These are phyloP conservation scores for Sialia sialis DNA, from an alignment of 2,113 vertebrate species.

Conservation along the genomic window DNA sequence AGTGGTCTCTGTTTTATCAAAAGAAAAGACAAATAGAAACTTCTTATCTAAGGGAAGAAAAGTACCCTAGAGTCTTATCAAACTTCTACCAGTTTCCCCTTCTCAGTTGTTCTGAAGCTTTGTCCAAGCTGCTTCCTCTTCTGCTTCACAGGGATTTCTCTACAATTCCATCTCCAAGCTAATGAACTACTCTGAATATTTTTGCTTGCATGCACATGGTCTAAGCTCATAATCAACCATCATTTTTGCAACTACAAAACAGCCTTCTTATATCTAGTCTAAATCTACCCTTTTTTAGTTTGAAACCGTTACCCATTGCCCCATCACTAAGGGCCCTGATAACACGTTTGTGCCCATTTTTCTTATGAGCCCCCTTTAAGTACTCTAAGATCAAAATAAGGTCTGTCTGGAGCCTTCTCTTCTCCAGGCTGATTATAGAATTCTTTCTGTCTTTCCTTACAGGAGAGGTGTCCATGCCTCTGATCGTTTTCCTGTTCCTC, in stretches of 20 bases:
- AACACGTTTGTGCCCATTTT: background rate
- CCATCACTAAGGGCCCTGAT: background rate
- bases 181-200: background rate
- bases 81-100: background rate
- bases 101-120: background rate
- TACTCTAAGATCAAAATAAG: background rate
- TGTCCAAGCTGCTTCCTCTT: background rate
- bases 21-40: background rate
- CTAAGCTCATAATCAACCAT: background rate
- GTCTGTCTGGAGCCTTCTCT: background rate
- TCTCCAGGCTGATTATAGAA: background rate
- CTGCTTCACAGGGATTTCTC: background rate
- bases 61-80: background rate
- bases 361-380: no score
- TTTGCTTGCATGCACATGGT: background rate
- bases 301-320: background rate
- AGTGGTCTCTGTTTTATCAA: background rate
- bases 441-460: background rate
- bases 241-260: background rate
- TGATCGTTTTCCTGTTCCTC: fast-evolving
- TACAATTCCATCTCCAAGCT: background rate
- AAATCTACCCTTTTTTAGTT: background rate
- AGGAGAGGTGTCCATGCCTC: background rate
- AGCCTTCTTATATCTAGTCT: background rate
- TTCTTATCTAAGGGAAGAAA: background rate